Base-by-base conservation (phyloP, 2,797 vertebrate species). In the Sciurus vulgaris region DNA sequence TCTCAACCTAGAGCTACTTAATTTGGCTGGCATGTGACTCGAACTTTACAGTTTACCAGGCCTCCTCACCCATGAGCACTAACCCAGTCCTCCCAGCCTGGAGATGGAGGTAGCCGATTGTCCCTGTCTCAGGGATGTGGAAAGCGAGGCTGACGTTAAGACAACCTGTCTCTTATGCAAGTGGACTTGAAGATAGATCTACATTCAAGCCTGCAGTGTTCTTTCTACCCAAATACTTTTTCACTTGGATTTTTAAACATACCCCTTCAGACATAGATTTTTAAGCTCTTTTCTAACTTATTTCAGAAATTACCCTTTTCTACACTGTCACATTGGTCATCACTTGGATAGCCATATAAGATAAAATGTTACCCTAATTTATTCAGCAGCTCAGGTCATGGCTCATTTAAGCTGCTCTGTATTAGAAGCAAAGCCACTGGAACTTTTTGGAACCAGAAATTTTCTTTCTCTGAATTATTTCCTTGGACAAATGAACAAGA, bases 381-480 rank as follows among this genome's bases (percentile, higher is more conserved):
- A 59, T 70, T 89, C 26, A 11, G 47, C 6, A 92, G 38, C 26
- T 70, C 61, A n/a, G 49, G 56, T 41, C 72, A 18, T 20, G 8
- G 47, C 17, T 85, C 77, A 28, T 88, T 54, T 59, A 69, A 79
- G 72, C 24, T 47, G 79, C n/a, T 89, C 24, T 90, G 18, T 67
- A 7, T 51, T 78, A 63, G 79, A 86, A 77, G 73, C 22, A 38
- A 38, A 4, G 84, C 30, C 70, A 35, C 77, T 24, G 47, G n/a
- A 51, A 24, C 1, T 18, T 78, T 76, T 22, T 41, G 10, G 69
- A 59, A 1, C 1, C 67, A 79, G 41, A 72, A 6, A 38, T 89
- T 84, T 87, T 79, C 82, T 84, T 89, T 4, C 67, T 67, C 67
- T 20, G 70, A 72, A 63, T 73, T 81, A 76, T 89, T 76, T 92